phyloP scores from a whole-genome alignment of 2,797 vertebrate genomes.

The Clarias pachynema region DNA sequence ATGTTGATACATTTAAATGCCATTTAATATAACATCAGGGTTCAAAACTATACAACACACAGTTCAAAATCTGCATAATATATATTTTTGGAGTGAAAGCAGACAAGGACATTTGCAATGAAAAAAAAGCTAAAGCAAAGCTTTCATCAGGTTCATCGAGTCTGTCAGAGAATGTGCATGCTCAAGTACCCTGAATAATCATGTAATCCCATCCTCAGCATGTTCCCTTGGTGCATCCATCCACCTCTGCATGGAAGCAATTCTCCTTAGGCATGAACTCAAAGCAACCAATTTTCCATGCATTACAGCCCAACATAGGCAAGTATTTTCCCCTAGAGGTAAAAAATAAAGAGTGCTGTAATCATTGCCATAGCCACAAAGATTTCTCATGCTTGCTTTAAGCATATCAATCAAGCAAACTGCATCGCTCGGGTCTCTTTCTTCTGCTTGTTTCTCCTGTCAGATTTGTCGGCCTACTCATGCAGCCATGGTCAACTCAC shows the following conservation, averaged over 20 bases:
- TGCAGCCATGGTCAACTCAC: not conserved
- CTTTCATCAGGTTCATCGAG: not conserved
- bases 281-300: constrained; percentile 28
- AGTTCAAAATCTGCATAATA: not conserved
- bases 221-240: constrained; percentile 17
- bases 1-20: not conserved
- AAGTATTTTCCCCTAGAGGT: constrained; percentile 2
- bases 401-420: not conserved
- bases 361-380: not conserved
- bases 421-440: not conserved
- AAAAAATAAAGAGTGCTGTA: not conserved
- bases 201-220: constrained; percentile 12
- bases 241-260: constrained; percentile 21
- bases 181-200: constrained; percentile 17
- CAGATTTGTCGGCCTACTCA: not conserved
- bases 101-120: not conserved
- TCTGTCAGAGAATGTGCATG: not conserved
- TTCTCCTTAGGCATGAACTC: constrained; percentile 17
- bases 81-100: not conserved
- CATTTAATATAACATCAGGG: not conserved
- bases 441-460: not conserved
- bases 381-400: constrained; percentile 3
- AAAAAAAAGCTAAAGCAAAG: not conserved
- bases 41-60: not conserved
- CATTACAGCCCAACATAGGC: constrained; percentile 1